Conservation (phyloP, 2,888 invertebrate genomes). For the Epirrhoe alternata region DNA sequence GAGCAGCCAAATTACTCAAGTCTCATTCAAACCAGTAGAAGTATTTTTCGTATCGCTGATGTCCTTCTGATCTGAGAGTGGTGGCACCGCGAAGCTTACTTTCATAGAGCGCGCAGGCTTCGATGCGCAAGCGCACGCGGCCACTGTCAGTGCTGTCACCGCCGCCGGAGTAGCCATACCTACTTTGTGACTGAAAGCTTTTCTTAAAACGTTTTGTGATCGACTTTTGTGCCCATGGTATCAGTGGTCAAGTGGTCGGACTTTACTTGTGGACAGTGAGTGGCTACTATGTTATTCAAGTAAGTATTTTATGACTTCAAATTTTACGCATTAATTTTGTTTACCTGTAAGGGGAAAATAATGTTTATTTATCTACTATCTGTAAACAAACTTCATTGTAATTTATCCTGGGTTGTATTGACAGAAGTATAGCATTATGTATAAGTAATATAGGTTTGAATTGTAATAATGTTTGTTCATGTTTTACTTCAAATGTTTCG, state of each 20-base stretch:
- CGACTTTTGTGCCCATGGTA: constrained; percentile 65
- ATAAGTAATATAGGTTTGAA: too few species aligned
- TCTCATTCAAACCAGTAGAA: too few species aligned
- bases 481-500: constrained; percentile 42
- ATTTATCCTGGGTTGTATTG: too few species aligned
- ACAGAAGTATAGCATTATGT: too few species aligned
- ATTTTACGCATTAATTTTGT: neutral
- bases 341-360: too few species aligned
- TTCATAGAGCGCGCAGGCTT: constrained; percentile 64
- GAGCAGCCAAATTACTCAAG: constrained; percentile 4
- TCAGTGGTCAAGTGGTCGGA: constrained; percentile 64
- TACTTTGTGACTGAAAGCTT: constrained; percentile 46
- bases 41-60: constrained; percentile 24
- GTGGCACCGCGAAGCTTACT: constrained; percentile 47
- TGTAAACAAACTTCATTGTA: too few species aligned
- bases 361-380: too few species aligned
- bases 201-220: constrained; percentile 56
- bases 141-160: constrained; percentile 57
- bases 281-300: constrained; percentile 66
- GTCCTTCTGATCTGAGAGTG: constrained; percentile 44
- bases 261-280: constrained; percentile 60
- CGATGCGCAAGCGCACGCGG: constrained; percentile 59
- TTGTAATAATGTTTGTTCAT: too few species aligned
- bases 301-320: constrained; percentile 44
- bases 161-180: constrained; percentile 51